phyloP scores from a whole-genome alignment of 2,888 invertebrate genomes.

The Eremobia ochroleuca region DNA sequence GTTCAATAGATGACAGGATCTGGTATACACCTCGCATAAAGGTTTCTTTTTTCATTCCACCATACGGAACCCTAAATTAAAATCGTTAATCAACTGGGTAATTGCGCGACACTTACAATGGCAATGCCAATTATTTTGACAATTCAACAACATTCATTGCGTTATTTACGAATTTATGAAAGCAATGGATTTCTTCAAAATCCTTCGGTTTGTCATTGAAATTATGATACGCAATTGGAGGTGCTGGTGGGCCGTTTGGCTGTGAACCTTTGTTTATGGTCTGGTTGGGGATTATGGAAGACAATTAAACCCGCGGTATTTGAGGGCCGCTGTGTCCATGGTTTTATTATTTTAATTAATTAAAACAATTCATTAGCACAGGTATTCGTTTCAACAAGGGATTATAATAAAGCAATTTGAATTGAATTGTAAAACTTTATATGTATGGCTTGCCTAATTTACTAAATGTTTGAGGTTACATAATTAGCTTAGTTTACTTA shows the following conservation, averaged over 20 bases:
- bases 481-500: not conserved
- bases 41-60: too few relatives aligned
- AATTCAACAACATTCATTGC: too few relatives aligned
- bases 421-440: constrained; percentile 17
- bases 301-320: constrained; percentile 25
- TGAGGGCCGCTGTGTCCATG: not conserved
- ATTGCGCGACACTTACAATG: too few relatives aligned
- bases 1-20: too few relatives aligned
- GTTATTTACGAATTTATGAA: not conserved
- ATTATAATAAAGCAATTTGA: constrained; percentile 14
- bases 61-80: too few relatives aligned
- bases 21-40: too few relatives aligned
- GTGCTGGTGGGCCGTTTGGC: not conserved
- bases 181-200: not conserved
- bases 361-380: constrained; percentile 36
- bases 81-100: too few relatives aligned
- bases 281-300: constrained; percentile 19
- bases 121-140: too few relatives aligned
- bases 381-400: constrained; percentile 35
- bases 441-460: not conserved
- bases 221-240: not conserved
- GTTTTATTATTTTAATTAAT: constrained; percentile 39
- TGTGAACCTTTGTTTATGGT: not conserved
- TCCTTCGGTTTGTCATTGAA: not conserved
- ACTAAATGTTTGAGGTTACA: constrained; percentile 1